Conservation (phyloP, 1,140 invertebrate genomes). For the Periplaneta americana region DNA sequence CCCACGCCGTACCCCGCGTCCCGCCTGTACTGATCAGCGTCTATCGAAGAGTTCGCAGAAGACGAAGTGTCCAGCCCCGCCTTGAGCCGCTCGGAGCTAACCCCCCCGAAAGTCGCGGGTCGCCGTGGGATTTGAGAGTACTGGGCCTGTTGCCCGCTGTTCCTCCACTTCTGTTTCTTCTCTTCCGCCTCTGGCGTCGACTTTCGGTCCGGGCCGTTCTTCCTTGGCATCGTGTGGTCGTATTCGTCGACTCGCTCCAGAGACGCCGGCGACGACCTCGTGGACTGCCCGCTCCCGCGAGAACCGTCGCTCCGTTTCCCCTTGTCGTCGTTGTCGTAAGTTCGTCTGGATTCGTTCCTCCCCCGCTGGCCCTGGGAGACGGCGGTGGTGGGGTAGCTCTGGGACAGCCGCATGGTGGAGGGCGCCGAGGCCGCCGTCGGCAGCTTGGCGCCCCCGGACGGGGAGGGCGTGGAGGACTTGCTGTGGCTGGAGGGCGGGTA, state of each 20-base stretch:
- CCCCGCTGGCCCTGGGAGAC: conserved; percentile 18
- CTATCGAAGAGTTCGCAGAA: conserved; percentile 2
- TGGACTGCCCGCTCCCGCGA: conserved; percentile 22
- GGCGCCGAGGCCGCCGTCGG: conserved; percentile 10
- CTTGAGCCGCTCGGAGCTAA: conserved; percentile 5
- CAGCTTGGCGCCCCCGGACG: background rate
- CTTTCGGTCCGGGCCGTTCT: background rate
- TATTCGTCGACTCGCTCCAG: conserved; percentile 29
- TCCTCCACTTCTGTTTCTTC: conserved; percentile 8
- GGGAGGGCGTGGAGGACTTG: conserved; percentile 15
- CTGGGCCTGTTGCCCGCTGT: background rate
- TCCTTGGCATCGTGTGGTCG: background rate
- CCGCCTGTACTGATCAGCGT: background rate
- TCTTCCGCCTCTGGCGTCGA: conserved; percentile 4
- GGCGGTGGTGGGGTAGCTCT: conserved; percentile 45
- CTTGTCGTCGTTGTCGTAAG: conserved; percentile 27
- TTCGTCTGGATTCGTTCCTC: conserved; percentile 23
- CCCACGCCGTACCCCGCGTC: background rate
- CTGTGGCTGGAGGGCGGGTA: conserved; percentile 16
- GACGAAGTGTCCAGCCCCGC: conserved; percentile 10
- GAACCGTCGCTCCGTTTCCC: conserved; percentile 12
- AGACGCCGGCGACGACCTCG: conserved; percentile 30
- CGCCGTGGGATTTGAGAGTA: conserved; percentile 14
- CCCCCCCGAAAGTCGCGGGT: background rate
- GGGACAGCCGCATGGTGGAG: conserved; percentile 44